Conservation (phyloP, 2,888 invertebrate genomes). For the Diarsia brunnea region DNA sequence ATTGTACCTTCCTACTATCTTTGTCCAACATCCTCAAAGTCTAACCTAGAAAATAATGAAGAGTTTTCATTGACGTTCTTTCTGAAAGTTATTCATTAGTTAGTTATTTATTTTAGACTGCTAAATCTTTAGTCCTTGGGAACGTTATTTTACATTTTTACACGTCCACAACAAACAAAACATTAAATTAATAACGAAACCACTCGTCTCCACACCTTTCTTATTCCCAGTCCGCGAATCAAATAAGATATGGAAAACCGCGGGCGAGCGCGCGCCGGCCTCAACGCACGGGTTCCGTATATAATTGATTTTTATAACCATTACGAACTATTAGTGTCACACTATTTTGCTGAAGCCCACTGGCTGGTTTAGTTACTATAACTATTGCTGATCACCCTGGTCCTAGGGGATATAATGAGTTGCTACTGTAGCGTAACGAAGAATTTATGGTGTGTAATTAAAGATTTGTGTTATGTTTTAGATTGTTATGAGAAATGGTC, state of each 20-base stretch:
- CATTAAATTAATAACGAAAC: constrained; percentile 18
- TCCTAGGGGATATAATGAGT: not conserved
- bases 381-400: constrained; percentile 22
- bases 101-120: not conserved
- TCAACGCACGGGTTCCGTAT: constrained; percentile 69
- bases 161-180: constrained; percentile 4
- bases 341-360: constrained; percentile 38
- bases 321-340: constrained; percentile 57
- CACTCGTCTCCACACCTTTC: constrained; percentile 67
- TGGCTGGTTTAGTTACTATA: constrained; percentile 19
- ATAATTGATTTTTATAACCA: constrained; percentile 70
- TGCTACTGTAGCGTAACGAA: constrained; percentile 9
- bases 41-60: no score
- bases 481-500: not conserved
- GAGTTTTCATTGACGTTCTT: not conserved
- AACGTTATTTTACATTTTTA: no score
- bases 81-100: not conserved
- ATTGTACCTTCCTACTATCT: no score
- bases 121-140: not conserved
- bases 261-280: constrained; percentile 73
- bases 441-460: constrained; percentile 20
- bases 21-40: no score
- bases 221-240: constrained; percentile 77
- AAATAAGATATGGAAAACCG: constrained; percentile 86
- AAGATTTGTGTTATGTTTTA: constrained; percentile 20